Evolutionary conservation across 2,113 vertebrate species (phyloP), one percentile per base, ranked within the genome.

Genomic region (Gobiocypris rarus): DNA sequence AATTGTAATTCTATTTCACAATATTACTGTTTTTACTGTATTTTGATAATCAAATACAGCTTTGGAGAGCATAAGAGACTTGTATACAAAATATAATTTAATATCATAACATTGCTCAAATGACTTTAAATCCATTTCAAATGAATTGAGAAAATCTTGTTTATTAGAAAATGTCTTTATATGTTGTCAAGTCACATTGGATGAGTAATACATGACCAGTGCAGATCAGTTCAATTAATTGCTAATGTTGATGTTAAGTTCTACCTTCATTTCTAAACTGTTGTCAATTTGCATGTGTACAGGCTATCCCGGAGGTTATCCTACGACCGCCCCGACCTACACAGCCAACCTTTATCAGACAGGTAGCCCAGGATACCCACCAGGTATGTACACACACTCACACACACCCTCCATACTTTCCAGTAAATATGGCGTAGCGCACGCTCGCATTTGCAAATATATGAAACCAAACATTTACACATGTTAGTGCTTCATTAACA

Each of bases 301-400:
- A 99, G 98, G 97, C 93, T 99, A 99, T 87, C 97, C 98, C 0
- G 95, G 96, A 83, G 97, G 96, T 69, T 99, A 99, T 86, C 97
- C 97, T 7, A 94, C 98, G 2, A 94, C 98, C 7, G 97, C 97
- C 63, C 97, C 97, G 84, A 94, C 97, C 90, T 99, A 98, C 93
- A 97, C 97, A 79, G 96, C 97, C 85, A 99, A 97, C 91, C 95
- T 99, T 89, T 99, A 99, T 88, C 96, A 97, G 85, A 96, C 97
- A 89, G 96, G 95, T 89, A 99, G 96, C 93, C 97, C 97, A 1
- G 97, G 97, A 91, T 99, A 99, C 19, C 97, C 97, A 93, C 97
- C 96, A 96, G 96, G 96, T 97, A 93, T 94, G 70, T 69, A 26
- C 2, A 77, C 83, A 48, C 15, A 15, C 24, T 43, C 58, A 22